phyloP scores from a whole-genome alignment of 2,797 vertebrate species.

The Chiloscyllium punctatum region DNA sequence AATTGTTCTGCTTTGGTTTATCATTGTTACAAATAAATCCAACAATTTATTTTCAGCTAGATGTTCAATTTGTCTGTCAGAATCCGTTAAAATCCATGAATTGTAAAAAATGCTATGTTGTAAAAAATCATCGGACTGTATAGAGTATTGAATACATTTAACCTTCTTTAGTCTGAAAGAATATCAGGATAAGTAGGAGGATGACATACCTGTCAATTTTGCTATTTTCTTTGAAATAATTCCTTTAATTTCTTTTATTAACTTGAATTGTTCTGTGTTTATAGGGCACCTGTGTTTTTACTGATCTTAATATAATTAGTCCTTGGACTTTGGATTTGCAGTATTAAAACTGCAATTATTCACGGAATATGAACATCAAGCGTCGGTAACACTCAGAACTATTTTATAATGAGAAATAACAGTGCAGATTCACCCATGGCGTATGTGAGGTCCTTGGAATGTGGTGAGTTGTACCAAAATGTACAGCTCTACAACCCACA shows the following conservation, averaged over 20 bases:
- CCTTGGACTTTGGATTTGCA: not conserved
- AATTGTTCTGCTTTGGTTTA: not conserved
- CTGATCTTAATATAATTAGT: not conserved
- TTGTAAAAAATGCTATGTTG: not conserved
- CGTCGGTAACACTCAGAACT: not conserved
- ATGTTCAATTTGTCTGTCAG: not conserved
- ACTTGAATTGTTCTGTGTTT: not conserved
- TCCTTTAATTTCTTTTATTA: not conserved
- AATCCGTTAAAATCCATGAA: not conserved
- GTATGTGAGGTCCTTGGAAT: not conserved
- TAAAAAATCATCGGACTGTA: not conserved
- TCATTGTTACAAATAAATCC: not conserved
- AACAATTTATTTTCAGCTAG: not conserved
- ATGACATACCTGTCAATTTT: not conserved
- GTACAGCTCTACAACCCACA: no score
- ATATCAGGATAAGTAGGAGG: not conserved
- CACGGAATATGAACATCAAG: not conserved
- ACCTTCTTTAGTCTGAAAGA: not conserved
- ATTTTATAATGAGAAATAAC: not conserved
- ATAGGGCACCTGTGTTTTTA: not conserved
- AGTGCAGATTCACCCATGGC: not conserved
- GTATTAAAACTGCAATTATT: not conserved
- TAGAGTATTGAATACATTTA: not conserved
- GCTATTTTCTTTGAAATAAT: not conserved
- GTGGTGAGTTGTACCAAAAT: not conserved